Conservation (phyloP, 1,140 invertebrate species). For the Dendrolimus punctatus region DNA sequence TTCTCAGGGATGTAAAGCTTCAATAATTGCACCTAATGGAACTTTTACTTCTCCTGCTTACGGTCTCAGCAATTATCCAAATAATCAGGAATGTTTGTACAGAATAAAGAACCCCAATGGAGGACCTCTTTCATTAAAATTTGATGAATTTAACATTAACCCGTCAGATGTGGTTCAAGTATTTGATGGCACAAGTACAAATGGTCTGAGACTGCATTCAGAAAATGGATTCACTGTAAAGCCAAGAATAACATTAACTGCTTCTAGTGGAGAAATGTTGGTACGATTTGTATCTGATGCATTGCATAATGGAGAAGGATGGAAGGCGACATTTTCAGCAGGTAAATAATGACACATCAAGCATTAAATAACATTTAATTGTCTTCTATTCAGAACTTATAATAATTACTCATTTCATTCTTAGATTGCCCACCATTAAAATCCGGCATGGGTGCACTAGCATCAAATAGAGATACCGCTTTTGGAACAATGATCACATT, state of each 20-base stretch:
- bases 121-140: slow-evolving; percentile 89
- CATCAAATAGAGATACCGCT: slow-evolving; percentile 91
- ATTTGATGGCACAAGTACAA: slow-evolving; percentile 90
- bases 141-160: slow-evolving; percentile 89
- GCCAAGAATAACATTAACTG: slow-evolving; percentile 92
- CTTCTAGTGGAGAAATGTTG: slow-evolving; percentile 93
- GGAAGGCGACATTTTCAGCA: slow-evolving; percentile 93
- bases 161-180: slow-evolving; percentile 91
- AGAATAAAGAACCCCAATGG: slow-evolving; percentile 88
- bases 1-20: slow-evolving; percentile 89
- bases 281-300: slow-evolving; percentile 92
- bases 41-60: slow-evolving; percentile 91
- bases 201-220: slow-evolving; percentile 89
- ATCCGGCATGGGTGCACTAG: slow-evolving; percentile 88
- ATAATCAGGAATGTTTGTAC: slow-evolving; percentile 93
- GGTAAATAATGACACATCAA: slow-evolving; percentile 65
- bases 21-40: slow-evolving; percentile 85
- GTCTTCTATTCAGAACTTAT: neutral
- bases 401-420: slow-evolving; percentile 30
- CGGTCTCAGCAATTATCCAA: slow-evolving; percentile 87
- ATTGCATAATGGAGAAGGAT: slow-evolving; percentile 85
- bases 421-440: slow-evolving; percentile 90
- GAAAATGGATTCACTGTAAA: slow-evolving; percentile 90
- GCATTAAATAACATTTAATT: too few relatives aligned
- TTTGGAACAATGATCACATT: slow-evolving; percentile 93